These are phyloP conservation scores for Rhinoderma darwinii DNA, from an alignment of 2,113 vertebrate species.

Conservation along the genomic window DNA sequence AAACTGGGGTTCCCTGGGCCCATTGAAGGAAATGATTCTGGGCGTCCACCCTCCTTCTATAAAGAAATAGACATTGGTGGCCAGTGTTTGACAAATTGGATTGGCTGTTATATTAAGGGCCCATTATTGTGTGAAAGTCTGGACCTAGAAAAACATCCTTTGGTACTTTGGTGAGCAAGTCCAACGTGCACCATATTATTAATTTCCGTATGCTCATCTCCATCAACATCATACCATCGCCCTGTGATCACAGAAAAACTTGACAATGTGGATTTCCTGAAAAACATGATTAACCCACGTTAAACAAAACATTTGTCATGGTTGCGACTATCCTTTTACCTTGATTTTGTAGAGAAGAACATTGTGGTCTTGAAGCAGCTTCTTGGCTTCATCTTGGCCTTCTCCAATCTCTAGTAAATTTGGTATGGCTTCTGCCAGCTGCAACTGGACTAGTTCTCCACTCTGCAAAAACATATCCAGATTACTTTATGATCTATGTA, in stretches of 20 bases:
- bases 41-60: too few species aligned
- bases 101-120: not conserved
- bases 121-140: not conserved
- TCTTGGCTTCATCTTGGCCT: slow-evolving; percentile 83
- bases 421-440: slow-evolving; percentile 85
- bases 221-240: too few species aligned
- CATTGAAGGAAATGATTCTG: too few species aligned
- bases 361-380: slow-evolving; percentile 83
- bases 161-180: not conserved
- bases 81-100: too few species aligned
- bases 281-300: not conserved
- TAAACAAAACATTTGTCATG: not conserved
- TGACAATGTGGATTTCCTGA: not conserved
- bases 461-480: slow-evolving; percentile 75
- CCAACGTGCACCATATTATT: too few species aligned
- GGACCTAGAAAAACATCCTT: not conserved
- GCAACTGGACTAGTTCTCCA: slow-evolving; percentile 83
- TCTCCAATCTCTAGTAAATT: slow-evolving; percentile 89
- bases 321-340: slow-evolving; percentile 71
- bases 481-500: slow-evolving; percentile 51
- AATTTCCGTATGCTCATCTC: too few species aligned
- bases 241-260: not conserved
- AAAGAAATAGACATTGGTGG: too few species aligned
- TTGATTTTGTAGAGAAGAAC: slow-evolving; percentile 86
- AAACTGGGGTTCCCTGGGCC: too few species aligned